Evolutionary conservation across 64 coral and sea anemone genomes (phyloP).

Genomic region (Exaiptasia diaphana): DNA sequence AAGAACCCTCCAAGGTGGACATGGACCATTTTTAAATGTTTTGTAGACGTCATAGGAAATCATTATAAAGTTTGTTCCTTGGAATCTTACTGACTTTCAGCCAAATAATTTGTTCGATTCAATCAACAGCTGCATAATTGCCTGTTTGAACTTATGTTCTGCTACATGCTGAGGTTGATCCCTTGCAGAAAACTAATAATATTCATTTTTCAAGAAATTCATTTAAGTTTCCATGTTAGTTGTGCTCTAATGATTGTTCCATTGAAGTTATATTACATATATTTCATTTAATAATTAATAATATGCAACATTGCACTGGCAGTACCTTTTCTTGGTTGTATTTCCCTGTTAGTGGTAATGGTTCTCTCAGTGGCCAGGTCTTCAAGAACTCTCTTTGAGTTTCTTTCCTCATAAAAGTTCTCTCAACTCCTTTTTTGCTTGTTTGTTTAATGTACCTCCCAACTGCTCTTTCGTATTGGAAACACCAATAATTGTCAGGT

Average conservation of each 20-base stretch:
- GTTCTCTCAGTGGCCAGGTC: slow-evolving; percentile 2
- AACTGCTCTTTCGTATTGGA: slow-evolving; percentile 43
- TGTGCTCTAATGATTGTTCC: not conserved
- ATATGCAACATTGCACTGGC: no score
- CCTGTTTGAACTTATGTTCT: no score
- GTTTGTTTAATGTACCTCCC: slow-evolving; percentile 33
- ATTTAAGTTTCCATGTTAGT: not conserved
- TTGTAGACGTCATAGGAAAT: no score
- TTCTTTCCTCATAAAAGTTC: slow-evolving; percentile 25
- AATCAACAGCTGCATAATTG: no score
- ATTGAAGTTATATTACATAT: not conserved
- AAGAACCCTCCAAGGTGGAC: no score
- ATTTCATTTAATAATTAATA: no score
- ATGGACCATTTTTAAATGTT: no score
- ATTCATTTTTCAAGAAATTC: not conserved
- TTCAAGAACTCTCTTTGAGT: slow-evolving; percentile 39
- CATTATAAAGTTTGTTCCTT: no score
- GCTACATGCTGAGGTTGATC: no score
- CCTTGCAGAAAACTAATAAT: not conserved
- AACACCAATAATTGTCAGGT: slow-evolving; percentile 42
- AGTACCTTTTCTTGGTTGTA: slow-evolving; percentile 34
- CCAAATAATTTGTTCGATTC: no score
- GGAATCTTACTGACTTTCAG: no score
- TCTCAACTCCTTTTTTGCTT: slow-evolving; percentile 30
- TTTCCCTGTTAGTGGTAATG: slow-evolving; percentile 9